Conservation (phyloP, 2,113 vertebrate species). For the Albula goreensis region DNA sequence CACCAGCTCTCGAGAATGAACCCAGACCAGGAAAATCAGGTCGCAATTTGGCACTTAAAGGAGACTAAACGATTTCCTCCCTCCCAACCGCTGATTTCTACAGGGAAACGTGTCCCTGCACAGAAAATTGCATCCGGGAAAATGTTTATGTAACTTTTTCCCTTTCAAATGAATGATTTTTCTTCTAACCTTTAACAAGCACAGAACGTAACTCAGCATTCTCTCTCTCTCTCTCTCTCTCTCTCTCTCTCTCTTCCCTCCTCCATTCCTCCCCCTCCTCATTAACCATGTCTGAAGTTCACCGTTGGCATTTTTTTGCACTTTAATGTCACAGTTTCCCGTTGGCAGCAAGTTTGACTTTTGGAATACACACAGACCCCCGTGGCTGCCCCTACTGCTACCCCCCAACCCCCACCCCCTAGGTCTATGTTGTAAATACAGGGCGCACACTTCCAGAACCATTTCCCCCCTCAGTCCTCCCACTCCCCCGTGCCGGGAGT, state of each 20-base stretch:
- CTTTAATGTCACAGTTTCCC: conserved; percentile 34
- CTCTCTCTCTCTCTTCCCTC: too few relatives aligned
- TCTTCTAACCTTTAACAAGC: conserved; percentile 84
- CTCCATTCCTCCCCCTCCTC: conserved; percentile 49
- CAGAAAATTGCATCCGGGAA: conserved; percentile 90
- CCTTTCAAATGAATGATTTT: conserved; percentile 83
- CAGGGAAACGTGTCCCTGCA: conserved; percentile 91
- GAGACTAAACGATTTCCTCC: conserved; percentile 91
- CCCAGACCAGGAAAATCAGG: conserved; percentile 88
- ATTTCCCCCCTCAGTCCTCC: neutral
- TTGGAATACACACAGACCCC: neutral
- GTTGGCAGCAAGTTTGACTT: conserved; percentile 34
- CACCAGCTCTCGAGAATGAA: conserved; percentile 82
- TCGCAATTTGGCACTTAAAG: conserved; percentile 89
- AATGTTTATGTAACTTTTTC: conserved; percentile 90
- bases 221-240: conserved; percentile 71
- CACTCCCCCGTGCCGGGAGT: conserved; percentile 12
- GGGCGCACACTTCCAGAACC: neutral
- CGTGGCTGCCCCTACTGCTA: neutral
- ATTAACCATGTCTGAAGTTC: conserved; percentile 76
- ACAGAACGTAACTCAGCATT: conserved; percentile 75
- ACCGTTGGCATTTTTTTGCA: conserved; percentile 52
- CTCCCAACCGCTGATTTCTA: conserved; percentile 85
- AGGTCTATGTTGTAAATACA: neutral
- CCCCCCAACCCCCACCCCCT: too few relatives aligned